Evolutionary conservation across 2,113 vertebrate species (phyloP).

Genomic region (Serinus canaria): DNA sequence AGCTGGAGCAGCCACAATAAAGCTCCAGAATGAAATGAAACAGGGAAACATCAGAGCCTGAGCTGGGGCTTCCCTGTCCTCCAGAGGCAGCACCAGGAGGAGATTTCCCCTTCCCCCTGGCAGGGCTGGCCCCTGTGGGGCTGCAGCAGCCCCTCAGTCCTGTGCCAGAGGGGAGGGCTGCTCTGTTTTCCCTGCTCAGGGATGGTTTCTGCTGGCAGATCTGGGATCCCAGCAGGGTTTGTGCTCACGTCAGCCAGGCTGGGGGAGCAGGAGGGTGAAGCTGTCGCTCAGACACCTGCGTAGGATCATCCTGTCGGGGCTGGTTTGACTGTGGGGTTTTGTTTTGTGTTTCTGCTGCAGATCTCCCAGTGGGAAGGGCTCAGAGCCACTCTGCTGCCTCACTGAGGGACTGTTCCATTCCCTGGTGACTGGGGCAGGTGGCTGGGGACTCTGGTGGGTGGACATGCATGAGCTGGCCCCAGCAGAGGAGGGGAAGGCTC

Average conservation of each 20-base stretch:
- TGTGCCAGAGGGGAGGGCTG: background rate
- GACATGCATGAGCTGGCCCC: background rate
- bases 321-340: background rate
- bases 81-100: background rate
- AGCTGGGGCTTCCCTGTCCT: background rate
- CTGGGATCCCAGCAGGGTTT: background rate
- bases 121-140: background rate
- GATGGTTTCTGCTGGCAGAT: background rate
- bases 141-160: background rate
- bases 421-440: background rate
- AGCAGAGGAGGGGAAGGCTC: background rate
- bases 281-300: background rate
- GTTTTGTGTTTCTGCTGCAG: background rate
- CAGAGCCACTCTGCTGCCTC: background rate
- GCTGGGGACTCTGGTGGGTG: background rate
- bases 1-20: slow-evolving; percentile 7
- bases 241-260: background rate
- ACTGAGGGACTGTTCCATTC: accelerated
- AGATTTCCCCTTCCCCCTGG: background rate
- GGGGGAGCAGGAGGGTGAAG: background rate
- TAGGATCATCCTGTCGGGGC: slow-evolving; percentile 8
- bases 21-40: background rate
- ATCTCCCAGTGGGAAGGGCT: background rate
- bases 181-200: accelerated
- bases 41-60: background rate